Evolutionary conservation across 2,888 invertebrate genomes (phyloP).

Genomic region (Hypomecis atomaria): DNA sequence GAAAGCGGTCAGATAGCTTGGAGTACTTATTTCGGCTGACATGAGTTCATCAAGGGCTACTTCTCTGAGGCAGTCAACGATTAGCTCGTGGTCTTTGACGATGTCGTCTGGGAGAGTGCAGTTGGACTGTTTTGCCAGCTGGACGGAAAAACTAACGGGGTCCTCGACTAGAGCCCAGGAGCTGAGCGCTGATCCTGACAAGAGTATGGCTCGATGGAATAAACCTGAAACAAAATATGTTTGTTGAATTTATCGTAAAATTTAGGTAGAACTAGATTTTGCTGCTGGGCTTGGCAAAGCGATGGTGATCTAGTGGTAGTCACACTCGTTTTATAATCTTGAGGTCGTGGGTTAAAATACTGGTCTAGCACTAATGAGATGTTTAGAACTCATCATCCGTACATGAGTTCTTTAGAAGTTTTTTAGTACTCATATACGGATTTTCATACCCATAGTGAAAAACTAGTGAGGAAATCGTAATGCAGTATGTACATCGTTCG

Average conservation of each 20-base stretch:
- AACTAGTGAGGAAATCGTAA: no score
- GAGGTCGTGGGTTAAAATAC: no score
- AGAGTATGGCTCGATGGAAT: conserved; percentile 93
- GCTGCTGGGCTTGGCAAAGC: no score
- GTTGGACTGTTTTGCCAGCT: conserved; percentile 92
- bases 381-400: no score
- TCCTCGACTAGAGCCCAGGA: conserved; percentile 96
- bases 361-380: no score
- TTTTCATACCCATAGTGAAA: no score
- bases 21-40: conserved; percentile 90
- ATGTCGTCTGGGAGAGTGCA: conserved; percentile 93
- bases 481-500: no score
- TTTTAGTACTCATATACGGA: no score
- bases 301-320: no score
- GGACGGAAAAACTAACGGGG: conserved; percentile 92
- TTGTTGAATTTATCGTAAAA: not conserved
- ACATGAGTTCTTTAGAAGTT: no score
- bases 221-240: conserved; percentile 85
- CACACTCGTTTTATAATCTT: no score
- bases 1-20: conserved; percentile 93
- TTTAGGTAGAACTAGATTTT: no score
- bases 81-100: conserved; percentile 92
- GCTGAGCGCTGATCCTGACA: conserved; percentile 94
- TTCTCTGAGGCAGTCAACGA: conserved; percentile 93
- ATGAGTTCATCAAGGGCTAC: conserved; percentile 90